A percentile compares a stretch with the other conserved stretches of the same genome.
Conservation (phyloP, 1,140 invertebrate genomes). For the Cherax destructor region DNA sequence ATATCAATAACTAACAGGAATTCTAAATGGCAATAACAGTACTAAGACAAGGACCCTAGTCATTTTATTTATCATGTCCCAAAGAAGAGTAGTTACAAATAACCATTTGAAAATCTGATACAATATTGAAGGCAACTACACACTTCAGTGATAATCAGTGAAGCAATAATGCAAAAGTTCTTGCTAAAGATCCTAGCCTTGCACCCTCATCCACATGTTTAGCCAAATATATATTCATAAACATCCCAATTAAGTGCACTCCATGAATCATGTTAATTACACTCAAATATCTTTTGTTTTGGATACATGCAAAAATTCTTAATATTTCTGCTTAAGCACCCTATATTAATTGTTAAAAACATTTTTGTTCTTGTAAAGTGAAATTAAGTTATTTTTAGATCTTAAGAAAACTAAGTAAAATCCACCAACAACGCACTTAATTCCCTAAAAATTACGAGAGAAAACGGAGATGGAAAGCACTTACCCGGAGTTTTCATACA, state of each 20-base stretch:
- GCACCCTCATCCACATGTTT: neutral
- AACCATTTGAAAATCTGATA: no score
- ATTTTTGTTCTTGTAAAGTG: neutral
- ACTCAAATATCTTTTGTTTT: neutral
- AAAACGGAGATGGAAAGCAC: constrained; percentile 17
- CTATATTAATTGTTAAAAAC: neutral
- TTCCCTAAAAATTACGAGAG: neutral
- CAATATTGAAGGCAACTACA: neutral
- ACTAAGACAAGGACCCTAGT: no score
- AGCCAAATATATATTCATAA: neutral
- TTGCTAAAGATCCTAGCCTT: neutral
- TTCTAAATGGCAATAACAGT: no score
- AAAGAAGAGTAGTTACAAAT: no score
- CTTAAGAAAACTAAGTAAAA: neutral
- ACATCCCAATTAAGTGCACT: neutral
- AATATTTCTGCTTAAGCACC: neutral
- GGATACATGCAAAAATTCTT: neutral
- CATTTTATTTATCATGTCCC: no score
- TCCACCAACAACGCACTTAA: neutral
- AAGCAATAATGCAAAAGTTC: neutral
- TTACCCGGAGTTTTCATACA: constrained; percentile 96
- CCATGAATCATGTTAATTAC: neutral
- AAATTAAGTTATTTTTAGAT: neutral
- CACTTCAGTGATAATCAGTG: neutral
- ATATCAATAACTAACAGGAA: no score